Conservation (phyloP, 2,113 vertebrate genomes). For the Panthera uncia region DNA sequence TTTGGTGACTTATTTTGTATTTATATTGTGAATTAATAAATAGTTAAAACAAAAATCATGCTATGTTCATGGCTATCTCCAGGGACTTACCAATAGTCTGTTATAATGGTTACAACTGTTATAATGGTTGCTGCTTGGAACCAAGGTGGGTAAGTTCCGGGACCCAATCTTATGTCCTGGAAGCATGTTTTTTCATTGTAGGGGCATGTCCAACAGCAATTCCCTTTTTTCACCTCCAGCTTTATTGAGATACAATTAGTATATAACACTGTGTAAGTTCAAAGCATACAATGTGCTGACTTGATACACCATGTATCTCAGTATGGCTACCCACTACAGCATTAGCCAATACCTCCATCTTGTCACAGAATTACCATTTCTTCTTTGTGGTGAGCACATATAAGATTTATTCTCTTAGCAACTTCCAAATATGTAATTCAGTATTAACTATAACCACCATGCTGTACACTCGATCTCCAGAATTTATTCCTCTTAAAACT, state of each 20-base stretch:
- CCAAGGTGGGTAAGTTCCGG: background rate
- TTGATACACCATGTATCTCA: background rate
- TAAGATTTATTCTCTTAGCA: background rate
- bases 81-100: background rate
- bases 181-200: conserved; percentile 23
- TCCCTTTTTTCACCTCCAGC: background rate
- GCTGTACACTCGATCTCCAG: background rate
- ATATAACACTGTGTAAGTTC: background rate
- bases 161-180: background rate
- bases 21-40: background rate
- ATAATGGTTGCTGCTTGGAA: conserved; percentile 21
- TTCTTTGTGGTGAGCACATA: background rate
- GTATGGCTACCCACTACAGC: background rate
- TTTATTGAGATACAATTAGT: background rate
- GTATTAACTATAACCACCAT: background rate
- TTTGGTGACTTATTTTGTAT: background rate
- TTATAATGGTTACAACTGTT: too few species aligned
- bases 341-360: background rate
- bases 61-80: background rate
- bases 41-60: background rate
- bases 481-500: background rate
- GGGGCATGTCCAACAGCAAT: background rate
- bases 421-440: background rate
- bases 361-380: background rate
- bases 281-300: background rate